These are phyloP conservation scores for Celastrina argiolus DNA, from an alignment of 2,888 invertebrate species.

Conservation along the genomic window DNA sequence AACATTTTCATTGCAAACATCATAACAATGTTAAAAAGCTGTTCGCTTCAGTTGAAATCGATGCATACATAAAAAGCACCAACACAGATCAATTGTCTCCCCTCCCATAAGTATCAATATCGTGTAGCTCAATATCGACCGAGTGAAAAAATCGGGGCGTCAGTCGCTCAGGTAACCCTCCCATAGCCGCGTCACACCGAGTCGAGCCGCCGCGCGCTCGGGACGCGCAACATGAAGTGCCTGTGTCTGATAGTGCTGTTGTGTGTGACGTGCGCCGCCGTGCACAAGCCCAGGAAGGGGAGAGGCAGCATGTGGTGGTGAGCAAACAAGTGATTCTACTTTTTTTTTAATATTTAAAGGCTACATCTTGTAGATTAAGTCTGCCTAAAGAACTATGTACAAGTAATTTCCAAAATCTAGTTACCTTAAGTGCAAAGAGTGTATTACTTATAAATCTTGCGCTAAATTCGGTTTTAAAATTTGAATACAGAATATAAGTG, in stretches of 20 bases:
- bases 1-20: too few species aligned
- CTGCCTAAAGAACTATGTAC: too few species aligned
- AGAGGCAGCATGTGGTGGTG: conserved; percentile 96
- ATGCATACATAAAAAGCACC: conserved; percentile 44
- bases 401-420: too few species aligned
- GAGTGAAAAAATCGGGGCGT: conserved; percentile 32
- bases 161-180: conserved; percentile 32
- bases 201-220: conserved; percentile 68
- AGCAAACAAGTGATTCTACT: conserved; percentile 49
- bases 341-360: too few species aligned
- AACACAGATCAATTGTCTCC: conserved; percentile 39
- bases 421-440: too few species aligned
- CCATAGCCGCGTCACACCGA: conserved; percentile 50
- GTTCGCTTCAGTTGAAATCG: too few species aligned
- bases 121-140: neutral
- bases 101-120: too few species aligned
- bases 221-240: conserved; percentile 62
- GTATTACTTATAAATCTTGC: too few species aligned
- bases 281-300: conserved; percentile 84
- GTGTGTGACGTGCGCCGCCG: conserved; percentile 70
- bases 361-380: too few species aligned
- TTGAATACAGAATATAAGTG: too few species aligned
- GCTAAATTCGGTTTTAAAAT: too few species aligned
- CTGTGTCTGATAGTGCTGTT: conserved; percentile 76
- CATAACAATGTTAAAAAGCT: too few species aligned